Conservation (phyloP, 2,113 vertebrate species). For the Sorex fumeus region DNA sequence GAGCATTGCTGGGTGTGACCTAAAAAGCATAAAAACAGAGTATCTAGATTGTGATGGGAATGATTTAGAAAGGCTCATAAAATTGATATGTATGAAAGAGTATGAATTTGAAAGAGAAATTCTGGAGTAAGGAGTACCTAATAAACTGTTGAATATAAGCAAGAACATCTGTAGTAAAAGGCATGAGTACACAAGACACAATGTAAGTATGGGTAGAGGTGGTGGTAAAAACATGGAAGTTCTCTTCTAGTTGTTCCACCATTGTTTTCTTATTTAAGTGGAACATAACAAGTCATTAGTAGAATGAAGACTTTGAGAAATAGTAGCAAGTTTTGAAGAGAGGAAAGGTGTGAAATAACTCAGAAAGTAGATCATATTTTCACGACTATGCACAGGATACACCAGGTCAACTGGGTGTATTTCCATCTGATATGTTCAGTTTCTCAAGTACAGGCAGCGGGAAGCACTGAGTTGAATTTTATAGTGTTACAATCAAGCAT, state of each 20-base stretch:
- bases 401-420: background rate
- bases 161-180: background rate
- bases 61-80: background rate
- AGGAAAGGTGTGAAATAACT: background rate
- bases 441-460: background rate
- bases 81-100: background rate
- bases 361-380: background rate
- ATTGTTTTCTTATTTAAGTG: conserved; percentile 23
- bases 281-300: background rate
- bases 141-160: background rate
- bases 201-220: too few relatives aligned
- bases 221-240: background rate
- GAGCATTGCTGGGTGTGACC: too few relatives aligned
- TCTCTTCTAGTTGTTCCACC: conserved; percentile 25
- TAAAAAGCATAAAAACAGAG: too few relatives aligned
- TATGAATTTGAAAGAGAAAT: too few relatives aligned
- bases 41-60: background rate
- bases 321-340: too few relatives aligned
- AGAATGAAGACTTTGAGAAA: conserved; percentile 1
- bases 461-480: background rate
- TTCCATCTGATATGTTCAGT: background rate
- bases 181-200: background rate
- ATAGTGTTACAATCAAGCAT: fast-evolving
- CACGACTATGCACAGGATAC: background rate
- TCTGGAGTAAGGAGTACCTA: too few relatives aligned